Evolutionary conservation across 2,888 invertebrate species (phyloP), one percentile per base, ranked within the genome.

Genomic region (Alsophila aescularia): DNA sequence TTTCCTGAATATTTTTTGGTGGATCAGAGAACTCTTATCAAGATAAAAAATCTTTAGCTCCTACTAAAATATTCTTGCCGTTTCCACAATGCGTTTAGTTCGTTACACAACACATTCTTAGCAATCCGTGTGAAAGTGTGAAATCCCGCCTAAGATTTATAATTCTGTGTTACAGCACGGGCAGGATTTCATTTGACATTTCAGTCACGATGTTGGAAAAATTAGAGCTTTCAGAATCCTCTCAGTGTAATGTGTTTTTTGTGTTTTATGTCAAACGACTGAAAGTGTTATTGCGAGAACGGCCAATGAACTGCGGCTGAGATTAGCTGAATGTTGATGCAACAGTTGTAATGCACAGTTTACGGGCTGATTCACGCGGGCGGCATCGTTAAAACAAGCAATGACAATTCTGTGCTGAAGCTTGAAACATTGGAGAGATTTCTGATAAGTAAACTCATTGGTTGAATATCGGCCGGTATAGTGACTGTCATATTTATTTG

Each of bases 311-410:
- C 62, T 58, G 35, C 10, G 16, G 24, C 41, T 41, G 31, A 34
- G 15, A 57, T 47, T 58, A 51, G 58, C 40, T 41, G 42, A 53
- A 50, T 40, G 50, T 58, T 67, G 55, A 60, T 66, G 69, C 61
- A 67, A 70, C 65, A 39, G 58, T 59, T 59, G 57, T 56, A 48
- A 57, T 66, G 27, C 5, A 49, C 29, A 60, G 58, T 47, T 58
- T 53, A 13, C 41, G 50, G 2, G 14, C 36, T 34, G 41, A 50
- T 21, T 50, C 31, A 37, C 24, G 18, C 36, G 37, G 31, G 37
- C 32, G 31, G 27, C 10, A 2, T 13, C 24, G 14, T 12, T 42
- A 13, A 36, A 43, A 51, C 39, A 32, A 37, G 4, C 21, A 15
- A n/a, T n/a, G 18, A 29, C 13, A 14, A 8, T 24, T 40, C 10